These are phyloP conservation scores for Dryocosmus kuriphilus DNA, from an alignment of 2,888 invertebrate genomes.

Conservation along the genomic window DNA sequence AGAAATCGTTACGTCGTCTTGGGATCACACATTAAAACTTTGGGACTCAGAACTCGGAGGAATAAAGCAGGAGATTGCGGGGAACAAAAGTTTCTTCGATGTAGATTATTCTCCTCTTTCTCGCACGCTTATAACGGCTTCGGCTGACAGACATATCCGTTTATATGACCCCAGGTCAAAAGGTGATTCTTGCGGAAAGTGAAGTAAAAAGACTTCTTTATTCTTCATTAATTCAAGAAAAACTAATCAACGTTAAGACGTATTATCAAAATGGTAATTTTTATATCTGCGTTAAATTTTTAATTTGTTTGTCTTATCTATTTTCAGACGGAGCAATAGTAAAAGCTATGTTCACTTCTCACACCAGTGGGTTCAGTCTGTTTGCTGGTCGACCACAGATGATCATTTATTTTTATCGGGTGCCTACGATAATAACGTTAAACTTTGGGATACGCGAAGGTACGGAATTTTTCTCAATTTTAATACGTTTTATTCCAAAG, in stretches of 20 bases:
- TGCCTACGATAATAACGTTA: constrained; percentile 93
- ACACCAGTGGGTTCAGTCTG: constrained; percentile 95
- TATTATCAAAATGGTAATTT: constrained; percentile 36
- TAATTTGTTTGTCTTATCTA: not conserved
- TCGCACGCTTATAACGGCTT: constrained; percentile 88
- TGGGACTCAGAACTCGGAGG: constrained; percentile 95
- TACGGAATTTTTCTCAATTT: constrained; percentile 65
- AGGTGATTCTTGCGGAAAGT: constrained; percentile 79
- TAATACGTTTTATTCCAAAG: not conserved
- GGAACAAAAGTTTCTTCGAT: constrained; percentile 94
- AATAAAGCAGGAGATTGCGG: constrained; percentile 88
- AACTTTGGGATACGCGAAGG: constrained; percentile 97
- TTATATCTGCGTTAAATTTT: constrained; percentile 5
- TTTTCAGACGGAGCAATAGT: constrained; percentile 90
- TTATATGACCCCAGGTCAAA: constrained; percentile 94
- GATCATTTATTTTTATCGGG: constrained; percentile 94
- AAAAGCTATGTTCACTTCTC: constrained; percentile 92
- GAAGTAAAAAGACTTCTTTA: constrained; percentile 3
- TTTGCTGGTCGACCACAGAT: constrained; percentile 91
- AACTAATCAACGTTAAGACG: constrained; percentile 18
- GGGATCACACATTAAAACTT: constrained; percentile 96
- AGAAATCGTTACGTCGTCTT: constrained; percentile 91
- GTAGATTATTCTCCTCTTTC: constrained; percentile 89
- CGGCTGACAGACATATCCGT: constrained; percentile 93
- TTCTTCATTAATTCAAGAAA: not conserved